Conservation (phyloP, 2,113 vertebrate genomes). For the Ancistrus triradiatus region DNA sequence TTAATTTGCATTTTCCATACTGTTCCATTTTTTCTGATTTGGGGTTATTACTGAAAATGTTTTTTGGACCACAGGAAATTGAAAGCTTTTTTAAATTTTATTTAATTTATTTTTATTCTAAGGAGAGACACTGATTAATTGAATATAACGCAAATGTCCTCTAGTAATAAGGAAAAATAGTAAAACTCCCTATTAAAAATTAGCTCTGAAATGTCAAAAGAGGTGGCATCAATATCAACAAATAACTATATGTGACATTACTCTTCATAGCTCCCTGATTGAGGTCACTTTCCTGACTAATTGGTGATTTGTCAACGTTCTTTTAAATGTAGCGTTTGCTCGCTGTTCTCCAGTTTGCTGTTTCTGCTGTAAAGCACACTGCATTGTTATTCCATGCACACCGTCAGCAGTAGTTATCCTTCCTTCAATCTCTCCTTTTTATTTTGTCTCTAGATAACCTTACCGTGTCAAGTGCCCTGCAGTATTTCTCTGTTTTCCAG, state of each 20-base stretch:
- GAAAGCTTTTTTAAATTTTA: too few relatives aligned
- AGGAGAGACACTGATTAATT: slow-evolving; percentile 43
- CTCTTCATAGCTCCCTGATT: neutral
- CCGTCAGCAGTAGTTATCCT: slow-evolving; percentile 15
- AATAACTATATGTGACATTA: neutral
- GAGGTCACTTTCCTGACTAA: neutral
- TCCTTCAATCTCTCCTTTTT: slow-evolving; percentile 44
- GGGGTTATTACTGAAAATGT: too few relatives aligned
- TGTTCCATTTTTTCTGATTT: too few relatives aligned
- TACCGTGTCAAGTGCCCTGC: slow-evolving; percentile 57
- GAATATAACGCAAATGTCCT: slow-evolving; percentile 37
- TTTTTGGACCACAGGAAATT: too few relatives aligned
- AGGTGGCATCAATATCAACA: slow-evolving; percentile 3
- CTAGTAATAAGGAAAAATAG: slow-evolving; percentile 47
- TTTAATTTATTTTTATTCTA: slow-evolving; percentile 34
- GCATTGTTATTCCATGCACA: slow-evolving; percentile 23
- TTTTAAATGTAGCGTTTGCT: too few relatives aligned
- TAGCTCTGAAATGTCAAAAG: slow-evolving; percentile 39
- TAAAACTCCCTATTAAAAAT: slow-evolving; percentile 15
- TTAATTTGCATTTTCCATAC: too few relatives aligned
- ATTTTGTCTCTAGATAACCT: slow-evolving; percentile 53
- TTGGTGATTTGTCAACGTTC: too few relatives aligned
- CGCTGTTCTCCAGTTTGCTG: neutral
- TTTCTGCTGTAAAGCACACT: neutral
- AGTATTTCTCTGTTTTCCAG: slow-evolving; percentile 56